Evolutionary conservation across 2,797 vertebrate species (phyloP), one percentile per base, ranked within the genome.

Genomic region (Enteromius mattozi): DNA sequence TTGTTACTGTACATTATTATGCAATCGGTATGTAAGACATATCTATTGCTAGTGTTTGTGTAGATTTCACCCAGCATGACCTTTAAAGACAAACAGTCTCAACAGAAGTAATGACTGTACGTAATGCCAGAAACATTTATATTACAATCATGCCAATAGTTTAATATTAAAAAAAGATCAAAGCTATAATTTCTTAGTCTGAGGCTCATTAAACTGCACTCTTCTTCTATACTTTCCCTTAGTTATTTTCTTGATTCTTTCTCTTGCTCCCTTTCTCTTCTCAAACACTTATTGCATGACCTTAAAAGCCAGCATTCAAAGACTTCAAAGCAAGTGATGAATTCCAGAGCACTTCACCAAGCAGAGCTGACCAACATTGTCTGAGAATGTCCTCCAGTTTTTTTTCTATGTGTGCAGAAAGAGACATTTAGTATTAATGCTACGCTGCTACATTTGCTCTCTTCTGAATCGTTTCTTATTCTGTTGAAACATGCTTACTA

Each of bases 291-390:
- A 72, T 78, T 69, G 68, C 74, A 47, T 89, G 84, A 88, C 92
- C 89, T 89, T 93, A 80, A 84, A 89, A 90, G 79, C 75, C 56
- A 88, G 81, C 47, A 56, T 68, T 88, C 75, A 81, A 87, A 85
- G 54, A 14, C 35, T 27, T 84, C 74, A 70, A 84, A 13, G 47
- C 86, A 51, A 82, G 86, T 80, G 92, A 94, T 86, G 84, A 89
- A 91, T 84, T 88, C 91, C 92, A 93, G 92, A 90, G 88, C 72
- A 40, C 89, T 88, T 88, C 81, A 37, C n/a, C 49, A 61, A 84
- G 80, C 70, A 47, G 66, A 81, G 68, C 54, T 71, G 78, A 83
- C 88, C 85, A 63, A 85, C 66, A 79, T 24, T 80, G 86, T 87
- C 78, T 75, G 79, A 83, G 89, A 81, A 87, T 87, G 86, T 79